Evolutionary conservation across 35 echinoderm and acorn worm genomes (phyloP).

Genomic region (Patiria miniata): DNA sequence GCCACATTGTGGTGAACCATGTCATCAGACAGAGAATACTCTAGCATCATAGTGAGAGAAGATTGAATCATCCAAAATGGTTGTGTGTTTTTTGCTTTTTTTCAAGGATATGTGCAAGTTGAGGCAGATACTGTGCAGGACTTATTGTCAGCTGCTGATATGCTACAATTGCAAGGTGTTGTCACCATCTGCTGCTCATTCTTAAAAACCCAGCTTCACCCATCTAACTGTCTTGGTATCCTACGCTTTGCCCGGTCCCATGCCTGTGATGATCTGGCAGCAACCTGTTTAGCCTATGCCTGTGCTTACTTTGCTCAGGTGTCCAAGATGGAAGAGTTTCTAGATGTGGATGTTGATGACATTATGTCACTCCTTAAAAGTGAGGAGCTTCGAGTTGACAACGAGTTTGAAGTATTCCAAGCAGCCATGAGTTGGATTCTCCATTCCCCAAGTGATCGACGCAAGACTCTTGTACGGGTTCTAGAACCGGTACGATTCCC

Average conservation of each 20-base stretch:
- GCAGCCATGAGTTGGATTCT: conserved; percentile 81
- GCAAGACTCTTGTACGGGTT: conserved; percentile 66
- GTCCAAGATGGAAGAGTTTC: conserved; percentile 75
- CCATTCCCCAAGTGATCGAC: conserved; percentile 61
- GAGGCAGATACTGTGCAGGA: conserved; percentile 73
- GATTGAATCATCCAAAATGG: neutral
- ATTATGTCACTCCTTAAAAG: conserved; percentile 61
- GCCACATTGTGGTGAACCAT: neutral
- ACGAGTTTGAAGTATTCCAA: conserved; percentile 89
- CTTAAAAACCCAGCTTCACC: conserved; percentile 80
- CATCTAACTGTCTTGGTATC: conserved; percentile 90
- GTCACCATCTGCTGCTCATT: conserved; percentile 72
- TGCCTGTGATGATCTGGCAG: conserved; percentile 62
- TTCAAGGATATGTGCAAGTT: conserved; percentile 68
- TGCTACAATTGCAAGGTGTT: conserved; percentile 82
- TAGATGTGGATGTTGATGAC: conserved; percentile 39
- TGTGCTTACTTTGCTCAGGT: conserved; percentile 70
- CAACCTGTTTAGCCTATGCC: conserved; percentile 39
- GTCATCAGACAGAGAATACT: neutral
- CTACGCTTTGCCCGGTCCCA: conserved; percentile 55
- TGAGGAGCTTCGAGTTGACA: conserved; percentile 80
- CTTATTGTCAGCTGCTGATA: conserved; percentile 83
- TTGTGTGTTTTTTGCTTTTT: neutral
- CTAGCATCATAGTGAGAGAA: neutral
- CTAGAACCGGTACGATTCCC: conserved; percentile 79